Evolutionary conservation across 2,797 vertebrate species (phyloP).

Genomic region (Poeciliopsis turneri): DNA sequence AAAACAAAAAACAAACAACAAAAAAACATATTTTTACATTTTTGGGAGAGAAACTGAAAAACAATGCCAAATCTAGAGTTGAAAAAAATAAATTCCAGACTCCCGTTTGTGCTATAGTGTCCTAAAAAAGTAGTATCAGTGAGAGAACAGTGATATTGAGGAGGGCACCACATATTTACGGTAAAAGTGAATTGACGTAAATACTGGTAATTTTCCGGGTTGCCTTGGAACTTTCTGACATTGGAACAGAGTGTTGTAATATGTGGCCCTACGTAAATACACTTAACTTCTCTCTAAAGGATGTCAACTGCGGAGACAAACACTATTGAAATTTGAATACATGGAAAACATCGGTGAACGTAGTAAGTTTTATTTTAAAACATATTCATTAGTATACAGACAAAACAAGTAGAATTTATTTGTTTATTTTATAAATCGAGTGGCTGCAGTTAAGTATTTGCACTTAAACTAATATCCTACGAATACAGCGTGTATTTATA

Average conservation of each 20-base stretch:
- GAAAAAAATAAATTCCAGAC: background rate
- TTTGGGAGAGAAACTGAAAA: background rate
- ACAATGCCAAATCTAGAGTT: background rate
- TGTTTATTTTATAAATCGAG: background rate
- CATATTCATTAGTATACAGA: background rate
- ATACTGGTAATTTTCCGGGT: slow-evolving; percentile 49
- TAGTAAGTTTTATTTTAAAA: too few species aligned
- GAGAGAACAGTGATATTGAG: background rate
- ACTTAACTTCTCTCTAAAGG: background rate
- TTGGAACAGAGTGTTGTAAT: background rate
- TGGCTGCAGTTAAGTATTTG: background rate
- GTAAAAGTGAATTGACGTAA: slow-evolving; percentile 50
- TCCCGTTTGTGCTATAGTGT: too few species aligned
- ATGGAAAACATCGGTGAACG: background rate
- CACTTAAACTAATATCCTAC: background rate
- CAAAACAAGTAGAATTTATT: background rate
- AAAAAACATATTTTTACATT: background rate
- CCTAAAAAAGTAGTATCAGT: background rate
- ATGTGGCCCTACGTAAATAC: background rate
- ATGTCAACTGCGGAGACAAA: background rate
- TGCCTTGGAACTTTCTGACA: background rate
- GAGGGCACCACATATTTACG: slow-evolving; percentile 33
- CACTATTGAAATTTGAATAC: background rate
- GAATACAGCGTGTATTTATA: too few species aligned
- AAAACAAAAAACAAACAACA: background rate